A percentile compares a stretch with the other conserved stretches of the same genome.
Evolutionary conservation across 2,888 invertebrate species (phyloP).

Genomic region (Tigriopus californicus): DNA sequence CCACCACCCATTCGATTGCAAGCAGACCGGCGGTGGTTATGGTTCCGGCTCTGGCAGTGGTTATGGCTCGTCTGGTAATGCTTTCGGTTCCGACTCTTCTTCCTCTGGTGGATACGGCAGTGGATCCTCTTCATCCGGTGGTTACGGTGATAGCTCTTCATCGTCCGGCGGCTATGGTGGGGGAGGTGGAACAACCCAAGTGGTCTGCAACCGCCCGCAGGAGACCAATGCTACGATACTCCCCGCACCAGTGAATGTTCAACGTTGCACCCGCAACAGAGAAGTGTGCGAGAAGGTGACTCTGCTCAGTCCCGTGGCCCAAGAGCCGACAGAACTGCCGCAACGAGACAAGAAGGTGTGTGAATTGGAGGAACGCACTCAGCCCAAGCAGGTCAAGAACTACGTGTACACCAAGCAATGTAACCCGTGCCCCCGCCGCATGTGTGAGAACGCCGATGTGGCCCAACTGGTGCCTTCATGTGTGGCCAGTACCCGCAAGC

Average conservation of each 20-base stretch:
- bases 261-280: neutral
- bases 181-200: neutral
- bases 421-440: neutral
- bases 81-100: neutral
- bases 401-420: slow-evolving; percentile 7
- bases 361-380: neutral
- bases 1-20: neutral
- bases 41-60: neutral
- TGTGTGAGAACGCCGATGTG: neutral
- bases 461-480: neutral
- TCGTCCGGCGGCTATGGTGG: neutral
- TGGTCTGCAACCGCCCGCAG: neutral
- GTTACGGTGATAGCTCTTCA: neutral
- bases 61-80: neutral
- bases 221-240: slow-evolving; percentile 10
- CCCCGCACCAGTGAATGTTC: neutral
- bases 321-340: slow-evolving; percentile 10
- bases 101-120: neutral
- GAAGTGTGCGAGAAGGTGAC: slow-evolving; percentile 9
- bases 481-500: neutral
- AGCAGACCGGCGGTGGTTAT: neutral
- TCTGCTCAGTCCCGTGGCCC: neutral
- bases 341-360: neutral
- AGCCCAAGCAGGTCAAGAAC: slow-evolving; percentile 8
- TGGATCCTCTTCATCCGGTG: neutral